Percentiles rank a stretch among this genome's conserved stretches.
These are phyloP conservation scores for Priocnemis perturbator DNA, from an alignment of 2,888 invertebrate genomes.

Conservation along the genomic window DNA sequence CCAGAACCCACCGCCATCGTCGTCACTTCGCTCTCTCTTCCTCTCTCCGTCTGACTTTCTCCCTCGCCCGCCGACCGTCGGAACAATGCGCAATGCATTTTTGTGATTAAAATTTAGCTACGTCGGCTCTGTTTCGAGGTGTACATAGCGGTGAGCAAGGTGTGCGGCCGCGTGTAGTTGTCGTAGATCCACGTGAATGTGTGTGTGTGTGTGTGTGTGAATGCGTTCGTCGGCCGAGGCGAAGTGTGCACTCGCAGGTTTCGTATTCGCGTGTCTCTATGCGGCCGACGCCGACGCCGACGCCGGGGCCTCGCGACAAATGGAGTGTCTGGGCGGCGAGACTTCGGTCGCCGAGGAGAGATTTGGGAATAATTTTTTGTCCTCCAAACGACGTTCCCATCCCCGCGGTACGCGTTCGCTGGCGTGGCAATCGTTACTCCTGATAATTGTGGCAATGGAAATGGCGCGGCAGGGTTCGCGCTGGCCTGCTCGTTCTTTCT, in stretches of 20 bases:
- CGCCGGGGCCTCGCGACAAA: slow-evolving; percentile 16
- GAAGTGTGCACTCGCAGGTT: neutral
- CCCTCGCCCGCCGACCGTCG: slow-evolving; percentile 34
- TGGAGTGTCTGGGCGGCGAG: slow-evolving; percentile 11
- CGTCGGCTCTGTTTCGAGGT: slow-evolving; percentile 22
- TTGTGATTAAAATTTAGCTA: slow-evolving; percentile 68
- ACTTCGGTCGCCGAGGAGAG: slow-evolving; percentile 14
- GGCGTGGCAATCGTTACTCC: no score
- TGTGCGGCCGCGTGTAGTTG: neutral
- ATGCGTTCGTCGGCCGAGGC: no score
- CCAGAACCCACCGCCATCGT: slow-evolving; percentile 20
- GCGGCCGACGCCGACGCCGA: slow-evolving; percentile 14
- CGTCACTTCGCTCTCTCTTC: slow-evolving; percentile 20
- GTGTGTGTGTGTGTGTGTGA: no score
- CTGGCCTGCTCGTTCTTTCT: no score
- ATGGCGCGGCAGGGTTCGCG: no score
- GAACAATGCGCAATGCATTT: slow-evolving; percentile 66
- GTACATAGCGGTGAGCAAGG: slow-evolving; percentile 12
- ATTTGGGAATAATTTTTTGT: slow-evolving; percentile 26
- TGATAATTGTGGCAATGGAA: no score
- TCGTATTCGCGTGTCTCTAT: slow-evolving; percentile 1
- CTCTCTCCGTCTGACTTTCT: slow-evolving; percentile 13
- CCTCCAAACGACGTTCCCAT: neutral
- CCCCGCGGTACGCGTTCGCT: no score
- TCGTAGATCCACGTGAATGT: no score